Evolutionary conservation across 2,888 invertebrate species (phyloP), one percentile per base, ranked within the genome.

Genomic region (Agrilus biguttatus): DNA sequence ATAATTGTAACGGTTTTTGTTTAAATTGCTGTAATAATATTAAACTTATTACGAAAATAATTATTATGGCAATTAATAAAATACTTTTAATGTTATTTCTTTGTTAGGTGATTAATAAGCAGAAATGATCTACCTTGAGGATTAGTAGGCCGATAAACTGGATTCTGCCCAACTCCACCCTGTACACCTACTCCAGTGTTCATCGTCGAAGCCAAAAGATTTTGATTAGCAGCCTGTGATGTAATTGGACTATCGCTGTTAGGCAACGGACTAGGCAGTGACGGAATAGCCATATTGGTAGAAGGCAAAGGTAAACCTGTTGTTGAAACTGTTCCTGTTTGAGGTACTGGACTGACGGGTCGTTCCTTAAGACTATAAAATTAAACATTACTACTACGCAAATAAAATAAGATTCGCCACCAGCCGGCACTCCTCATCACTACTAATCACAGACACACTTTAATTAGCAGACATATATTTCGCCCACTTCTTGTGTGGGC

Each of bases 301-400:
- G 63, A 56, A 1, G 63, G 49, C 32, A 65, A 56, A 1, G 63
- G 49, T 32, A 65, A 61, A 43, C 62, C 67, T 10, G 61, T 55
- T 35, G 61, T 62, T n/a, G 52, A 56, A n/a, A 59, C 49, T 21
- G 56, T 56, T 8, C 58, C 55, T 45, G 55, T 54, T 19, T 68
- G 68, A 33, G 67, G 64, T 10, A 69, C 67, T 5, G 77, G 81
- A 59, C 79, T 80, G 7, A 80, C 70, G 1, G 80, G 78, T n/a
- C 80, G 67, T 53, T 81, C 81, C 55, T 81, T 80, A 7, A 81
- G 61, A 55, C 72, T 72, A 57, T 53, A 39, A 49, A 47, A 42
- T 32, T 41, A 33, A 12, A 33, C 5, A 43, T 17, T 37, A 21
- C 34, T n/a, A 13, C 8, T 33, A 45, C 2, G 19, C 28, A 39